Base-by-base conservation (phyloP, 2,113 vertebrate species). In the Lipotes vexillifer region DNA sequence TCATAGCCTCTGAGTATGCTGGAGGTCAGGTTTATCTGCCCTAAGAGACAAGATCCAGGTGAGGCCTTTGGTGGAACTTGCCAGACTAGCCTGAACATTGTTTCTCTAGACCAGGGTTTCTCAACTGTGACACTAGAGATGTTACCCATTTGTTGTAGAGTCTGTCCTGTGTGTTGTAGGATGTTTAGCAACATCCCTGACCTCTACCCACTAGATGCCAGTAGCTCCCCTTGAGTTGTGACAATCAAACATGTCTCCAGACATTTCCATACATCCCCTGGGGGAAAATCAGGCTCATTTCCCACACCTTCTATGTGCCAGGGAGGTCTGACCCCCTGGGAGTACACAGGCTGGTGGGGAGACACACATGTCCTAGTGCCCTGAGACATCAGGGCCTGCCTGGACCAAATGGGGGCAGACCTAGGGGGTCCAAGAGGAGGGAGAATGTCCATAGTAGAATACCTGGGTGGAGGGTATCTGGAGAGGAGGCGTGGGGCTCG, bases 281-380 rank as follows among this genome's bases (percentile, higher is more conserved):
- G 18, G 57, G 41, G 83, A 9, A 5, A 21, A 7, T 20, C 36
- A n/a, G 68, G 66, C 41, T 78, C 27, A 29, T 9, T 20, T 52
- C 21, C 44, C 18, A 36, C 7, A 23, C 3, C 23, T 20, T 36
- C 10, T 66, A 5, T 13, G 25, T 29, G 20, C 69, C 29, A 41
- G 55, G 33, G 15, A 57, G 46, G 41, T 11, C 20, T 20, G 8
- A 18, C 15, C 38, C 38, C 63, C 25, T 1, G 25, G 36, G 41
- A 41, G 1, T 46, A 2, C 20, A 10, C 27, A 65, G 69, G 23
- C 33, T 38, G 6, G 14, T 23, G 52, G 20, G 44, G 66, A 55
- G 20, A 61, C 12, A 44, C 63, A 1, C 0, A 3, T 3, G 11
- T 61, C 15, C 25, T 2, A 0, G 4, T 23, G 66, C 12, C 11